Conservation (phyloP, 2,797 vertebrate genomes). For the Eidolon dupreanum region DNA sequence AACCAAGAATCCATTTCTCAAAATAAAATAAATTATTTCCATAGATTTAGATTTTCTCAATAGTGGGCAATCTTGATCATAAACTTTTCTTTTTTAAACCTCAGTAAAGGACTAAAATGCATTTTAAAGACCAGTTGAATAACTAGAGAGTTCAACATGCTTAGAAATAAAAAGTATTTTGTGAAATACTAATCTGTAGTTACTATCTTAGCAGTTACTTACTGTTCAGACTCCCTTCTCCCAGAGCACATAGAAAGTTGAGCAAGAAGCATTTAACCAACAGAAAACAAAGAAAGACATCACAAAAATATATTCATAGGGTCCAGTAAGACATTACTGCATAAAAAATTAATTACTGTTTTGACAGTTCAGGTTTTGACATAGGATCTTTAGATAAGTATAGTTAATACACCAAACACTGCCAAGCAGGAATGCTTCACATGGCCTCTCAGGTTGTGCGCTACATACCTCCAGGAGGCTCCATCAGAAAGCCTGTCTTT, state of each 20-base stretch:
- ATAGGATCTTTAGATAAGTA: background rate
- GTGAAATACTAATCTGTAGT: background rate
- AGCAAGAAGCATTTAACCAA: background rate
- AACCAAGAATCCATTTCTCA: background rate
- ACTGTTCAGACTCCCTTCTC: background rate
- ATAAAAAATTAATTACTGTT: background rate
- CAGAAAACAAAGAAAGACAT: background rate
- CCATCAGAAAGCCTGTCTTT: background rate
- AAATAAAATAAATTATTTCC: background rate
- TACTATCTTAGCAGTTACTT: background rate
- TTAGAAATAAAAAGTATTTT: background rate
- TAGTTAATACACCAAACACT: background rate
- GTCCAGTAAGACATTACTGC: background rate
- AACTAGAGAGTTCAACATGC: background rate
- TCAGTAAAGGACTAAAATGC: background rate
- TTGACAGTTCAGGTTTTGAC: background rate
- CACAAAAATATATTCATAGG: background rate
- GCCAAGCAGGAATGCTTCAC: background rate
- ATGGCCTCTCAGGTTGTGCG: background rate
- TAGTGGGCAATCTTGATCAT: background rate
- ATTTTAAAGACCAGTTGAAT: background rate
- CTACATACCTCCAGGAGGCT: background rate
- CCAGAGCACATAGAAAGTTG: background rate
- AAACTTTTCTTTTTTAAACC: background rate
- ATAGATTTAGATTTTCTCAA: background rate